Evolutionary conservation across 2,888 invertebrate species (phyloP).

Genomic region (Synanthedon vespiformis): DNA sequence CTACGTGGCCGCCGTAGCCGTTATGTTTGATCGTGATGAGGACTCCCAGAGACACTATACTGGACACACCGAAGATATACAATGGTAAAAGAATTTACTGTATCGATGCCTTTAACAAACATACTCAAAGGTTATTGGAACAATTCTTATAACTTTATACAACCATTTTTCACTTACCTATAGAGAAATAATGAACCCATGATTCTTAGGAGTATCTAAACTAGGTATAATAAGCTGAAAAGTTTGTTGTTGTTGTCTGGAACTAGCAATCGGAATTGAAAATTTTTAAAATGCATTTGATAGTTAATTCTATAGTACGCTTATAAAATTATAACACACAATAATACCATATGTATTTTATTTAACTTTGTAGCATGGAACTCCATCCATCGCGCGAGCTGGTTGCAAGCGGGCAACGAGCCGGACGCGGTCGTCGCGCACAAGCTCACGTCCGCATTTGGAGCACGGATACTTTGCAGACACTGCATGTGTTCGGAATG

Average conservation of each 20-base stretch:
- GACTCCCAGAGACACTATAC: constrained; percentile 90
- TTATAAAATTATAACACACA: not conserved
- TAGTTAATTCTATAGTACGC: too few relatives aligned
- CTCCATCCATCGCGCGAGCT: constrained; percentile 89
- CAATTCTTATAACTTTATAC: too few relatives aligned
- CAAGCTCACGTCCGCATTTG: constrained; percentile 93
- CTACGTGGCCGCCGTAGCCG: constrained; percentile 92
- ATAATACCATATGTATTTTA: not conserved
- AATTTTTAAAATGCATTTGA: too few relatives aligned
- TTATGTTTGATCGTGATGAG: constrained; percentile 87
- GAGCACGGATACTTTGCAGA: constrained; percentile 90
- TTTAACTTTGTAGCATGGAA: constrained; percentile 76
- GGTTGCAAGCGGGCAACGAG: constrained; percentile 90
- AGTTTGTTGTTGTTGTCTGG: too few relatives aligned
- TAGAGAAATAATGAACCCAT: too few relatives aligned
- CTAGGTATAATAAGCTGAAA: too few relatives aligned
- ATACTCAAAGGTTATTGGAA: too few relatives aligned
- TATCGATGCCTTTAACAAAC: too few relatives aligned
- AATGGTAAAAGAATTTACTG: constrained; percentile 73
- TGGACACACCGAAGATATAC: constrained; percentile 94
- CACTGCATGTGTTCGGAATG: constrained; percentile 91
- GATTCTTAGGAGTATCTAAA: too few relatives aligned
- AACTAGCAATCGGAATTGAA: too few relatives aligned
- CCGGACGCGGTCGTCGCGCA: constrained; percentile 84
- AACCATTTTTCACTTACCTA: too few relatives aligned